Conservation (phyloP, 2,888 invertebrate species). For the Gibbula magus region DNA sequence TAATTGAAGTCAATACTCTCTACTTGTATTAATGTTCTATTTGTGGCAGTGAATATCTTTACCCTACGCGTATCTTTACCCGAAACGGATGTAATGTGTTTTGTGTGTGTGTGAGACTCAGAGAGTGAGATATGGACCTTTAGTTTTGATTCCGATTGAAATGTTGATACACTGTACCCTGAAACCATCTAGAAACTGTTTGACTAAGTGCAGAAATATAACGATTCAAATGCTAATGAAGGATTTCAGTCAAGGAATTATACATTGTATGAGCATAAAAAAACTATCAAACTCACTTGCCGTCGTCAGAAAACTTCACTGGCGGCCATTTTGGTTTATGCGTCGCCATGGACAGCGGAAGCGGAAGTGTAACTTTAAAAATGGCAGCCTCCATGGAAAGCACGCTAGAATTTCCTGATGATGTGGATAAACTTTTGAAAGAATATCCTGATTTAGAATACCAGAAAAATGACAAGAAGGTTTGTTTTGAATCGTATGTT, state of each 20-base stretch:
- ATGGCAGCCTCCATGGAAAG: constrained; percentile 25
- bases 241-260: background rate
- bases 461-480: constrained; percentile 36
- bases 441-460: constrained; percentile 38
- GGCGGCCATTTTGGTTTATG: constrained; percentile 35
- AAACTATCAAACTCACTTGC: background rate
- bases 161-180: no score
- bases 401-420: constrained; percentile 32
- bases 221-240: no score
- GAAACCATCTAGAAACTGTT: no score
- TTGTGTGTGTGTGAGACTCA: no score
- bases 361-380: constrained; percentile 41
- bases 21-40: no score
- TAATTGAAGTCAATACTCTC: no score
- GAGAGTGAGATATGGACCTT: no score
- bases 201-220: no score
- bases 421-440: constrained; percentile 41
- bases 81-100: no score
- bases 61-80: no score
- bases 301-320: background rate
- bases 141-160: no score
- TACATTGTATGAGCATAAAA: background rate
- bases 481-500: background rate
- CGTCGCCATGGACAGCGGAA: constrained; percentile 56
- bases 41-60: no score